These are phyloP conservation scores for Phengaris alcon DNA, from an alignment of 2,888 invertebrate species.

Conservation along the genomic window DNA sequence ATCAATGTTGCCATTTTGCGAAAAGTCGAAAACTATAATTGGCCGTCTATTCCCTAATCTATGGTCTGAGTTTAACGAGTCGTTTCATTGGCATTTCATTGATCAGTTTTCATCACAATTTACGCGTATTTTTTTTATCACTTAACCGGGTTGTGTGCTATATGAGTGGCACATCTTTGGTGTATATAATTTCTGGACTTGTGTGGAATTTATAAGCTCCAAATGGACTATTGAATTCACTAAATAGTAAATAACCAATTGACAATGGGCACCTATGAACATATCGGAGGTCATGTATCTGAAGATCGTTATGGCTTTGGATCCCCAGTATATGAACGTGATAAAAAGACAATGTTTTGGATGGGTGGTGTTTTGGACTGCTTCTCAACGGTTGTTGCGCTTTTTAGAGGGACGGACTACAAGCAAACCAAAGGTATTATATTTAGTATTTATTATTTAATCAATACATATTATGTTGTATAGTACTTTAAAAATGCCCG, in stretches of 20 bases:
- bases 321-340: constrained; percentile 42
- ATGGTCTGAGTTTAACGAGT: neutral
- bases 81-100: neutral
- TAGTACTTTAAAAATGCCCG: constrained; percentile 34
- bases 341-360: constrained; percentile 82
- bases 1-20: too few species aligned
- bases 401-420: constrained; percentile 87
- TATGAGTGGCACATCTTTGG: neutral
- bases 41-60: too few species aligned
- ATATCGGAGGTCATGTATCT: constrained; percentile 38
- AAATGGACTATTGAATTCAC: neutral
- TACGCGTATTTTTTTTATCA: neutral
- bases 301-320: constrained; percentile 43
- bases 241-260: neutral
- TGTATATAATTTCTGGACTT: neutral
- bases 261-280: constrained; percentile 38
- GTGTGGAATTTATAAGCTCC: neutral
- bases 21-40: too few species aligned
- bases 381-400: constrained; percentile 91
- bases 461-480: constrained; percentile 29
- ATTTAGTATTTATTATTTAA: constrained; percentile 31
- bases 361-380: constrained; percentile 92
- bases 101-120: neutral
- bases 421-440: constrained; percentile 84
- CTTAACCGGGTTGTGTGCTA: neutral